A percentile compares a stretch with the other conserved stretches of the same genome.
Conservation (phyloP, 2,113 vertebrate species). For the Cyanistes caeruleus region DNA sequence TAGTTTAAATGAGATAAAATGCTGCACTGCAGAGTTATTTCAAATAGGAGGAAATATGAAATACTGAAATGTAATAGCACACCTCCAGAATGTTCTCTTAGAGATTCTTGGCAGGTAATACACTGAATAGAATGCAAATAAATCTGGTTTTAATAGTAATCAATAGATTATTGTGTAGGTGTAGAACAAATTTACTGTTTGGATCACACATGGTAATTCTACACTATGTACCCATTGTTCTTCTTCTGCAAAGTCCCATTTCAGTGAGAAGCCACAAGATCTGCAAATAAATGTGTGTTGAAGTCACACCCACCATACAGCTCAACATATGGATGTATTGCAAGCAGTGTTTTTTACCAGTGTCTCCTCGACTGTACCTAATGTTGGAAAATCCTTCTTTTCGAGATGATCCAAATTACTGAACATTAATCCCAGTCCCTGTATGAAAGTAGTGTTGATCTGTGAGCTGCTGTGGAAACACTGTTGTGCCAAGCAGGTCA, state of each 20-base stretch:
- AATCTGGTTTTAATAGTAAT: constrained; percentile 8
- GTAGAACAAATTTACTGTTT: neutral
- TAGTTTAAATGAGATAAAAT: constrained; percentile 5
- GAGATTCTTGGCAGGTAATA: neutral
- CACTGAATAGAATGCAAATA: neutral
- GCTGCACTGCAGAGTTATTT: constrained; percentile 1
- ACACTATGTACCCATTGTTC: neutral
- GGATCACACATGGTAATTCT: neutral
- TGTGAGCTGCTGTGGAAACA: neutral
- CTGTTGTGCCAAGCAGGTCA: neutral
- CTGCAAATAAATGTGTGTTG: neutral
- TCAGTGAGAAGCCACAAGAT: neutral
- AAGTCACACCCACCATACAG: neutral
- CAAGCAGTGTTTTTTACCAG: rapidly evolving
- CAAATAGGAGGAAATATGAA: neutral
- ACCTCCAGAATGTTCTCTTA: neutral
- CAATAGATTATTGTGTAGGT: neutral
- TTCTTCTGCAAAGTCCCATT: neutral
- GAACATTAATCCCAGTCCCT: neutral
- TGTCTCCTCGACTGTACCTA: neutral
- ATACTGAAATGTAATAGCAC: neutral
- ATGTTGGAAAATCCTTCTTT: neutral
- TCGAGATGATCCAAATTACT: neutral
- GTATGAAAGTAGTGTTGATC: neutral
- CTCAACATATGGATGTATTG: neutral